phyloP scores from a whole-genome alignment of 2,888 invertebrate species.

The Drosophila nr. perissopoda region DNA sequence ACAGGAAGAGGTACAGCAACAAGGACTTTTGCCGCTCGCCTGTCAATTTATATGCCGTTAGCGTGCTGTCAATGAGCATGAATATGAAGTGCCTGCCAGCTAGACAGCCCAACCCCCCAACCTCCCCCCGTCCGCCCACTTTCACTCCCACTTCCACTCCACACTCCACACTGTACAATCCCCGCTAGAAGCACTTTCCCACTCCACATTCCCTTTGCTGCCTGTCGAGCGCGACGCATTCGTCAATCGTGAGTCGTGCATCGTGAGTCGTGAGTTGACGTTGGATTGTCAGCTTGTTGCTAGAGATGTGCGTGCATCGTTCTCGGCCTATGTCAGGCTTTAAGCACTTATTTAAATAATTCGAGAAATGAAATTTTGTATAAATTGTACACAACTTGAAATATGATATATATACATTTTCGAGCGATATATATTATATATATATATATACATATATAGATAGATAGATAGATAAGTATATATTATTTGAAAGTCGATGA shows the following conservation, averaged over 20 bases:
- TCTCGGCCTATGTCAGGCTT: neutral
- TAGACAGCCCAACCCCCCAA: slow-evolving; percentile 6
- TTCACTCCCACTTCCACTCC: neutral
- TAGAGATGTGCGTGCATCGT: slow-evolving; percentile 4
- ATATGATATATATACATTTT: neutral
- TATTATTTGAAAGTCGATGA: neutral
- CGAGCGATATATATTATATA: neutral
- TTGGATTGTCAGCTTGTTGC: slow-evolving; percentile 1
- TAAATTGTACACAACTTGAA: neutral
- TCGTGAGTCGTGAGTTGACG: slow-evolving; percentile 12
- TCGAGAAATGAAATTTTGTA: neutral
- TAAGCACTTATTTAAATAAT: neutral
- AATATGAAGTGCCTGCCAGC: slow-evolving; percentile 67
- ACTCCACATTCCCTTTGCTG: neutral
- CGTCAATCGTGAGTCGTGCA: slow-evolving; percentile 50
- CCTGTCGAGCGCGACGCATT: slow-evolving; percentile 40
- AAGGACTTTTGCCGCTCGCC: slow-evolving; percentile 46
- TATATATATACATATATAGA: neutral
- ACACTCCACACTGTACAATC: neutral
- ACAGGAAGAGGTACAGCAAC: slow-evolving; percentile 44
- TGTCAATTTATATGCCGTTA: slow-evolving; percentile 81
- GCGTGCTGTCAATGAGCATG: slow-evolving; percentile 81
- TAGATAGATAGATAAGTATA: too few species aligned
- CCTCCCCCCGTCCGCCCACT: too few species aligned
- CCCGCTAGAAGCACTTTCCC: neutral